These are phyloP conservation scores for Glyphotaelius pellucidus DNA, from an alignment of 2,888 invertebrate species.

Conservation along the genomic window DNA sequence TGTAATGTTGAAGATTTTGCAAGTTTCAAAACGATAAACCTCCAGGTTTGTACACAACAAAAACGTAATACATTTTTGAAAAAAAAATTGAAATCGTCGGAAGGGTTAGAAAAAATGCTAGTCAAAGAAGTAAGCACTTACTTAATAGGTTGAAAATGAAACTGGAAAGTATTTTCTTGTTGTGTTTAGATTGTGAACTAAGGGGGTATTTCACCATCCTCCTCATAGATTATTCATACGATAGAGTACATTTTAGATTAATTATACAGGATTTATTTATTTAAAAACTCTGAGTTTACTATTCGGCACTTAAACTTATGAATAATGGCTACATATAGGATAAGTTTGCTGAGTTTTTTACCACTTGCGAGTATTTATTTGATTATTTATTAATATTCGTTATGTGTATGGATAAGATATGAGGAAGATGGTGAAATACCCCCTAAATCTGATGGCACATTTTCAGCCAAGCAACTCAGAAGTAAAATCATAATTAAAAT, in stretches of 20 bases:
- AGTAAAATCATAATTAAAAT: slow-evolving; percentile 58
- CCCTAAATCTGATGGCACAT: not conserved
- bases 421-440: too few species aligned
- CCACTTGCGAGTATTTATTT: too few species aligned
- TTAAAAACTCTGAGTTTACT: too few species aligned
- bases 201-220: too few species aligned
- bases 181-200: not conserved
- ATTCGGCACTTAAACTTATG: too few species aligned
- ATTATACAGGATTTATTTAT: too few species aligned
- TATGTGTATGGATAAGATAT: too few species aligned
- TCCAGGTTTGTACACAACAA: not conserved
- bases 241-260: too few species aligned
- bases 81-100: not conserved
- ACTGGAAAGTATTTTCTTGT: not conserved
- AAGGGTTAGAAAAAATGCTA: not conserved
- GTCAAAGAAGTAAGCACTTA: not conserved
- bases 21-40: not conserved
- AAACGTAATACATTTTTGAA: not conserved
- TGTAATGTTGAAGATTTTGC: not conserved
- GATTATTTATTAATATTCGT: too few species aligned
- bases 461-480: not conserved
- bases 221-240: too few species aligned
- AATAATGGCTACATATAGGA: too few species aligned
- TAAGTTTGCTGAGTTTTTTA: too few species aligned
- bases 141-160: not conserved